Base-by-base conservation (phyloP, 2,797 vertebrate species). In the Sebastes wilsoni region DNA sequence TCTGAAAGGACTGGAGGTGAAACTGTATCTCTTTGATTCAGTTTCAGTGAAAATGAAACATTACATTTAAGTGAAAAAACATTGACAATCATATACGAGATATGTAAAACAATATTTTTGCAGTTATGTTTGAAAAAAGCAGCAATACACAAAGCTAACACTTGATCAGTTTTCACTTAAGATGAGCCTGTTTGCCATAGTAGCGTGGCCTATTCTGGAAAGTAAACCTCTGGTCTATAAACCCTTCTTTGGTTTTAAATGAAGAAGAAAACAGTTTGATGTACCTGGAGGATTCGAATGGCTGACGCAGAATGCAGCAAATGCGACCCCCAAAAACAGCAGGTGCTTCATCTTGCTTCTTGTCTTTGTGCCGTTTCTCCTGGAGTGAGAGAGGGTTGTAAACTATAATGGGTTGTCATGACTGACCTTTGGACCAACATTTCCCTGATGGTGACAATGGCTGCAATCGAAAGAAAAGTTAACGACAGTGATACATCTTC, bases 281-380 rank as follows among this genome's bases (percentile, higher is more conserved):
- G 22, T 94, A 96, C 96, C 92, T 93, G 80, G 80, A 28, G 3
- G 8, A 3, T 3, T 1, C 3, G 85, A 79, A 25, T 87, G 30
- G 79, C 88, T 59, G 56, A 72, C 28, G 36, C 80, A 66, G 65
- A 94, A 72, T 2, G 79, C 23, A 38, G 85, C 75, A 73, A 94
- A 92, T 82, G 81, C 56, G 25, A 93, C 32, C 22, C 89, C 88
- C 82, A 90, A 88, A 38, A 94, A 23, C 61, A 88, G 77, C 65
- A 95, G 75, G 69, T 70, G 75, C 86, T 90, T 95, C 95, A 96
- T 96, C 72, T 85, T 93, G 94, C 82, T 89, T 81, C 77, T 81
- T 6, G 77, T 81, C 84, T 87, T 42, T 13, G 77, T 52, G 72
- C 72, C 1, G 73, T 81, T 72, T 69, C 32, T 64, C 65, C 70